phyloP scores from a whole-genome alignment of 1,140 invertebrate genomes.

The Drusus annulatus region DNA sequence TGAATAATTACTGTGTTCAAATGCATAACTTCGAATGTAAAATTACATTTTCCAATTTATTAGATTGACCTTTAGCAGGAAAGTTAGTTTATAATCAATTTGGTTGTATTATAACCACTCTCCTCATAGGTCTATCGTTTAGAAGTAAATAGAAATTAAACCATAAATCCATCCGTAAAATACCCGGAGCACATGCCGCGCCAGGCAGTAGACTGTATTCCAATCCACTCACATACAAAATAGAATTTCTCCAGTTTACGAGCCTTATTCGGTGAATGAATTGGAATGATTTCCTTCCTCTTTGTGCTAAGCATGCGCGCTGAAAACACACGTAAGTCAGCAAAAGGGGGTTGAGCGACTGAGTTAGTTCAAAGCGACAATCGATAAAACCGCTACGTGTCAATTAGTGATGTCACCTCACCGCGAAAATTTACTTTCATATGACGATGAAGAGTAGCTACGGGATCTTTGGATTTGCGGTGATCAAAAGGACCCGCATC shows the following conservation, averaged over 20 bases:
- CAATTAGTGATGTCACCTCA: slow-evolving; percentile 51
- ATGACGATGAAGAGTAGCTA: not conserved
- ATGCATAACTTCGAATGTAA: too few relatives aligned
- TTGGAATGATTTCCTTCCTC: slow-evolving; percentile 46
- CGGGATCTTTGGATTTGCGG: not conserved
- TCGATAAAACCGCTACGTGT: slow-evolving; percentile 56
- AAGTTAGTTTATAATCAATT: slow-evolving; percentile 2
- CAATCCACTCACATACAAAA: slow-evolving; percentile 41
- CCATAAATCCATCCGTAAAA: slow-evolving; percentile 47
- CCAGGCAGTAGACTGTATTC: slow-evolving; percentile 9
- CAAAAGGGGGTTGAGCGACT: slow-evolving; percentile 19
- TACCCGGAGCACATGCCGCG: slow-evolving; percentile 10
- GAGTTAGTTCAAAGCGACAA: slow-evolving; percentile 46
- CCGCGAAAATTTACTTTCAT: slow-evolving; percentile 51
- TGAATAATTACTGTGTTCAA: too few relatives aligned
- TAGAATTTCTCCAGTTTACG: slow-evolving; percentile 50
- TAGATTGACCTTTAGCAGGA: not conserved
- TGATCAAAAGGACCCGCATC: slow-evolving; percentile 8
- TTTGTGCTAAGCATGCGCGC: slow-evolving; percentile 1
- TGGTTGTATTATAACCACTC: not conserved
- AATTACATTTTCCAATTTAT: too few relatives aligned
- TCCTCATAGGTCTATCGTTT: not conserved
- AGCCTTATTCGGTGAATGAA: slow-evolving; percentile 47
- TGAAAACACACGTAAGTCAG: slow-evolving; percentile 34
- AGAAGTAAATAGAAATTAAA: slow-evolving; percentile 48